Evolutionary conservation across 2,797 vertebrate genomes (phyloP), one percentile per base, ranked within the genome.

Genomic region (Schizopygopsis pylzovi): DNA sequence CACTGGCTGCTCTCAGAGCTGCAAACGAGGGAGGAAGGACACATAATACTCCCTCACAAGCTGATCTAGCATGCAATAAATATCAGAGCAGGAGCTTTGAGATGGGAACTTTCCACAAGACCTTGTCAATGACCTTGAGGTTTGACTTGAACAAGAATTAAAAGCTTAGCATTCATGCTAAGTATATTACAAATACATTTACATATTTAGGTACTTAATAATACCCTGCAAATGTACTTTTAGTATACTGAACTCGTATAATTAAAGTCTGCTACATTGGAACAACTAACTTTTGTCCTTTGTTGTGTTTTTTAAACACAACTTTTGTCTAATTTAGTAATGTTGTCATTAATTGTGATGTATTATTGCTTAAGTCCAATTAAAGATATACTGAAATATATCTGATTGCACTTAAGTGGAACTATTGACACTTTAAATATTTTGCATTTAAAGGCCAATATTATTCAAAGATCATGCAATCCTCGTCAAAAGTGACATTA

Each of bases 1-100:
- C 67, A 47, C 75, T 52, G 59, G 33, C 18, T 80, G 67, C 63
- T 61, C 84, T 61, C 84, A 85, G 54, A 80, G 15, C 6, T 25
- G 25, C 43, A 80, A 61, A 49, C 41, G 28, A 72, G 77, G 39
- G 77, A 85, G 78, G 67, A 85, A 80, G 25, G 49, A 85, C 63
- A n/a, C 7, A 79, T 25, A 59, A 61, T 47, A 39, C 33, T 77
- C 33, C 45, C 72, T 77, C 61, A 43, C 59, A 67, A 77, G 61
- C 76, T 72, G 83, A 71, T 71, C 41, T 18, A 25, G 49, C 65
- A 85, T 39, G 83, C 65, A 54, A 70, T 84, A 84, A 84, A 84
- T 56, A 70, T 79, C n/a, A 47, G 15, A 54, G 33, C 6, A 67
- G 61, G 37, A 75, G 65, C 49, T 28, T 22, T 59, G 47, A 78